Conservation (phyloP, 1,140 invertebrate genomes). For the Diuraphis noxia region DNA sequence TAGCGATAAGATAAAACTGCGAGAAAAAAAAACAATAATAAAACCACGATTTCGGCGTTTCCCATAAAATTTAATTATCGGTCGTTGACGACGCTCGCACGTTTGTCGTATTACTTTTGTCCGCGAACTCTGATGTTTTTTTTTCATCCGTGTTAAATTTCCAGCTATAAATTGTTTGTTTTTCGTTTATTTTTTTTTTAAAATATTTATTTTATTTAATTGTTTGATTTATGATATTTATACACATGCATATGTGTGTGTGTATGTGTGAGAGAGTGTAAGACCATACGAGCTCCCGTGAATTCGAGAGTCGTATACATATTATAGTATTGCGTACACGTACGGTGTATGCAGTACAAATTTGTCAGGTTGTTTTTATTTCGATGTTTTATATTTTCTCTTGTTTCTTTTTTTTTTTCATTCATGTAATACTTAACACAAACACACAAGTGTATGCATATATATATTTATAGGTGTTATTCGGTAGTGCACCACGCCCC, state of each 20-base stretch:
- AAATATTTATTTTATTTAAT: neutral
- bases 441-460: neutral
- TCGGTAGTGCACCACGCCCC: neutral
- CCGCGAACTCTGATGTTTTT: neutral
- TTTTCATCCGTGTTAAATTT: neutral
- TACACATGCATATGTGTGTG: neutral
- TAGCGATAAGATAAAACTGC: neutral
- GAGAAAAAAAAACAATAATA: neutral
- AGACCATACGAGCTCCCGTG: neutral
- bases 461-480: constrained; percentile 12
- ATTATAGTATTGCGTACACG: neutral
- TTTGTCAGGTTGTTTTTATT: constrained; percentile 27
- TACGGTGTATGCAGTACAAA: neutral
- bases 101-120: constrained; percentile 3
- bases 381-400: constrained; percentile 12
- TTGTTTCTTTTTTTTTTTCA: neutral
- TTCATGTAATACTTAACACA: neutral
- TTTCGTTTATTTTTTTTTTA: neutral
- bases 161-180: neutral
- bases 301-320: neutral
- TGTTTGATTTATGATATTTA: constrained; percentile 17
- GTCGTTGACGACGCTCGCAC: neutral
- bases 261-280: neutral
- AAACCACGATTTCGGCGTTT: neutral
- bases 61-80: neutral